Evolutionary conservation across 2,888 invertebrate species (phyloP).

Genomic region (Coleophora flavipennella): DNA sequence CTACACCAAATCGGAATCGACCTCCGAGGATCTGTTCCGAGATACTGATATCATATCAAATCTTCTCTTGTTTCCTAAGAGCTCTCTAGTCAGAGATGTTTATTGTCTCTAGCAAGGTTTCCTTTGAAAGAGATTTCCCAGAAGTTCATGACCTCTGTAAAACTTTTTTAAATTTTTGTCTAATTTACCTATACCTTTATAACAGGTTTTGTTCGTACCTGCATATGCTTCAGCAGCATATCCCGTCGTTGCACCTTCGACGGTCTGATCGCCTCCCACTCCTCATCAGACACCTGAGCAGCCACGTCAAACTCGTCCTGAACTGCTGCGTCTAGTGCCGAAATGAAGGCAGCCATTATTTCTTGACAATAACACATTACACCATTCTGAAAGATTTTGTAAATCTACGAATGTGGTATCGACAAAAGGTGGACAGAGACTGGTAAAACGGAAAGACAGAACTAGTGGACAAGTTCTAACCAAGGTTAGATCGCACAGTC

Average conservation of each 20-base stretch:
- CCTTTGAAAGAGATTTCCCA: not conserved
- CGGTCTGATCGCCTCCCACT: slow-evolving; percentile 86
- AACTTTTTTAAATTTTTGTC: not conserved
- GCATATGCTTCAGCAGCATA: slow-evolving; percentile 76
- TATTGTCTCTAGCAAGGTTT: not conserved
- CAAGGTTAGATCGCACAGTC: too few relatives aligned
- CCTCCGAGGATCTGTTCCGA: too few relatives aligned
- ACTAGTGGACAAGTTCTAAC: too few relatives aligned
- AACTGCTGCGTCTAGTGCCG: slow-evolving; percentile 78
- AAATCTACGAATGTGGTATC: too few relatives aligned
- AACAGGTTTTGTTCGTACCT: slow-evolving; percentile 53
- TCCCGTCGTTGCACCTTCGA: slow-evolving; percentile 77
- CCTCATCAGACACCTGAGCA: slow-evolving; percentile 85
- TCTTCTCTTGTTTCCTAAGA: too few relatives aligned
- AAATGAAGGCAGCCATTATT: slow-evolving; percentile 76
- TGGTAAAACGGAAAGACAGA: too few relatives aligned
- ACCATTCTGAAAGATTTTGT: slow-evolving; percentile 69
- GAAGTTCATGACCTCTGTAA: not conserved
- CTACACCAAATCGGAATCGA: too few relatives aligned
- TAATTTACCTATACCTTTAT: not conserved
- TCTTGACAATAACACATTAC: slow-evolving; percentile 80
- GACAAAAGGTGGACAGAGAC: too few relatives aligned
- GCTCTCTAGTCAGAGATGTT: too few relatives aligned
- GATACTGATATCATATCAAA: too few relatives aligned
- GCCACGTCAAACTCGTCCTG: slow-evolving; percentile 81